A percentile compares a stretch with the other conserved stretches of the same genome.
Conservation (phyloP, 2,888 invertebrate genomes). For the Chymomyza procnemis region DNA sequence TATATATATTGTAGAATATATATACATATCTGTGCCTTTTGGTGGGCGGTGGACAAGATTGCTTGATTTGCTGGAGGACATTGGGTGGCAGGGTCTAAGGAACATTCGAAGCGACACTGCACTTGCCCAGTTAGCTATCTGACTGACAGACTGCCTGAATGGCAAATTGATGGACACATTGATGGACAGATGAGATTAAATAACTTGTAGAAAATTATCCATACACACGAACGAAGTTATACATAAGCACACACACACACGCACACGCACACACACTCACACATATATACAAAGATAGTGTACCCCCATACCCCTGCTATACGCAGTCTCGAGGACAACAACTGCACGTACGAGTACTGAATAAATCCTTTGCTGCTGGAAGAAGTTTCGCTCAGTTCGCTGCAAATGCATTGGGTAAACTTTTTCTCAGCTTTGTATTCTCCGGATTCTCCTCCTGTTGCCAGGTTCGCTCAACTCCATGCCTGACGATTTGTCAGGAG, state of each 20-base stretch:
- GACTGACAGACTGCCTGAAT: constrained; percentile 47
- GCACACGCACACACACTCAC: constrained; percentile 11
- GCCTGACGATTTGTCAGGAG: constrained; percentile 42
- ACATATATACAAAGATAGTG: neutral
- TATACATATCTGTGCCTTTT: constrained; percentile 16
- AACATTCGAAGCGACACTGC: neutral
- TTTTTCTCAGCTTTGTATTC: constrained; percentile 28
- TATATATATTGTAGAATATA: constrained; percentile 24
- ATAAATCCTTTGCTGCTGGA: constrained; percentile 28
- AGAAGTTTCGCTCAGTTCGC: constrained; percentile 9
- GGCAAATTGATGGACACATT: constrained; percentile 79
- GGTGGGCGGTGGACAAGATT: constrained; percentile 8
- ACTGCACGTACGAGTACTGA: constrained; percentile 44
- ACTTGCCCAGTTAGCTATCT: constrained; percentile 21
- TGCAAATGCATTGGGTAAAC: constrained; percentile 39
- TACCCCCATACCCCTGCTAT: neutral
- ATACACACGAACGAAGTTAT: constrained; percentile 10
- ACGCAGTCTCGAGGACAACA: constrained; percentile 33
- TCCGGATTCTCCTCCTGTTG: constrained; percentile 18
- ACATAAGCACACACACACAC: constrained; percentile 12
- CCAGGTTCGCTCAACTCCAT: constrained; percentile 8
- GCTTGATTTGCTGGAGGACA: constrained; percentile 15
- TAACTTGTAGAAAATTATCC: constrained; percentile 75
- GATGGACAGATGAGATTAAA: constrained; percentile 79
- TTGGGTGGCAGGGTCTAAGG: constrained; percentile 27